These are phyloP conservation scores for Anarsia innoxiella DNA, from an alignment of 2,888 invertebrate genomes.

Conservation along the genomic window DNA sequence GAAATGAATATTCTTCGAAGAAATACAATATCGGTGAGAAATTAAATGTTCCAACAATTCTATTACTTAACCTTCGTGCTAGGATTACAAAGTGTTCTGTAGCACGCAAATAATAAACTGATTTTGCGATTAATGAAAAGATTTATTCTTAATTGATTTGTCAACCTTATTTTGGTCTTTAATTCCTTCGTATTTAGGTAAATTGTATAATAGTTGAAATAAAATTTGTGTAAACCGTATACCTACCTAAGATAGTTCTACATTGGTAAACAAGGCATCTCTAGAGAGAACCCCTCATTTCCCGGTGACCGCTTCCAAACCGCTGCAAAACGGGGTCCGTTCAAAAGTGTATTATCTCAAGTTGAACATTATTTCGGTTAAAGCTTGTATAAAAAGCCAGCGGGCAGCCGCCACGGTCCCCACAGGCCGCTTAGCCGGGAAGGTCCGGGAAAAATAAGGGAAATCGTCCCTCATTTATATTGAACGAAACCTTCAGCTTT, in stretches of 20 bases:
- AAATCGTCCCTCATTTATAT: slow-evolving; percentile 63
- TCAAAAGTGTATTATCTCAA: slow-evolving; percentile 44
- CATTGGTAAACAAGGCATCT: too few relatives aligned
- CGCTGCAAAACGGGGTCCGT: slow-evolving; percentile 28
- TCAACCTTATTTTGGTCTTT: too few relatives aligned
- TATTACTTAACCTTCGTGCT: too few relatives aligned
- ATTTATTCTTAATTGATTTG: too few relatives aligned
- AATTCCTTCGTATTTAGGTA: too few relatives aligned
- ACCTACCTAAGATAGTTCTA: too few relatives aligned
- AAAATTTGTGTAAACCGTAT: too few relatives aligned
- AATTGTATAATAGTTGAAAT: too few relatives aligned
- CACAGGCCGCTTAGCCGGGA: slow-evolving; percentile 53
- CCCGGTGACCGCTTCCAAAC: slow-evolving; percentile 10
- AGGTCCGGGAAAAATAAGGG: slow-evolving; percentile 50
- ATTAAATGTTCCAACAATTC: slow-evolving; percentile 2
- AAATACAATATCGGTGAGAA: slow-evolving; percentile 21
- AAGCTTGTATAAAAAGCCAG: slow-evolving; percentile 51
- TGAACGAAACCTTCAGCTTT: slow-evolving; percentile 45
- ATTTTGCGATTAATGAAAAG: not conserved
- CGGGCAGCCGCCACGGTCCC: slow-evolving; percentile 38
- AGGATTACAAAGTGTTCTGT: not conserved
- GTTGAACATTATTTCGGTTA: slow-evolving; percentile 36
- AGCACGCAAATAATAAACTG: not conserved
- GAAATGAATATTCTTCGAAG: slow-evolving; percentile 57
- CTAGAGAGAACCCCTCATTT: too few relatives aligned